phyloP scores from a whole-genome alignment of 1,140 invertebrate species.

The Augochlora pura region DNA sequence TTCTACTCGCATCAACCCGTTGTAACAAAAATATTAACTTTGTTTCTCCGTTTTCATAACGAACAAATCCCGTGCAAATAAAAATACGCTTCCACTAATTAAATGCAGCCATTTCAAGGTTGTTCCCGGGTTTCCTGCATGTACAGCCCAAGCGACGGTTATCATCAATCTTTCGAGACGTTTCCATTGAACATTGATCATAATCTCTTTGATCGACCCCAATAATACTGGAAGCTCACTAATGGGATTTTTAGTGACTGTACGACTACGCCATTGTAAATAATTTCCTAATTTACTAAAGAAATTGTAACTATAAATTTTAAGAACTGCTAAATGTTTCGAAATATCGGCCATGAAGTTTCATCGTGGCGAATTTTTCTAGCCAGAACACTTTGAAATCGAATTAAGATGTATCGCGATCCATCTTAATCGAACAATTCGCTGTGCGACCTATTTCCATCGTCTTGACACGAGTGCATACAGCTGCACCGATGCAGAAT shows the following conservation, averaged over 20 bases:
- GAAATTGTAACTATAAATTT: no score
- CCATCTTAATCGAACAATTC: constrained; percentile 43
- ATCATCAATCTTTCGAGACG: neutral
- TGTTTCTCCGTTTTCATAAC: no score
- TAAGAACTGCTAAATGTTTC: no score
- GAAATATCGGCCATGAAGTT: neutral
- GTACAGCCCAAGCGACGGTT: neutral
- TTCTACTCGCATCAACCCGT: no score
- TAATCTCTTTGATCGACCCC: neutral
- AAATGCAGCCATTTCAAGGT: neutral
- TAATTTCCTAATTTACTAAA: no score
- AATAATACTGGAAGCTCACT: no score
- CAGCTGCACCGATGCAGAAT: constrained; percentile 42
- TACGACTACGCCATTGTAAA: no score
- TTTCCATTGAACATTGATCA: neutral
- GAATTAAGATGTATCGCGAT: constrained; percentile 36
- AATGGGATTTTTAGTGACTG: no score
- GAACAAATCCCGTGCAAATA: neutral
- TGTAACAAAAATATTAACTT: no score
- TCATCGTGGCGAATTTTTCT: neutral
- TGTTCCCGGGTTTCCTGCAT: neutral
- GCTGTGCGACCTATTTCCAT: constrained; percentile 52
- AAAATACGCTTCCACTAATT: neutral
- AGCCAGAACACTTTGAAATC: constrained; percentile 5
- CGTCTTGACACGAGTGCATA: constrained; percentile 35